Percentiles rank a stretch among this genome's conserved stretches.
Conservation (phyloP, 2,888 invertebrate genomes). For the Ischnura elegans region DNA sequence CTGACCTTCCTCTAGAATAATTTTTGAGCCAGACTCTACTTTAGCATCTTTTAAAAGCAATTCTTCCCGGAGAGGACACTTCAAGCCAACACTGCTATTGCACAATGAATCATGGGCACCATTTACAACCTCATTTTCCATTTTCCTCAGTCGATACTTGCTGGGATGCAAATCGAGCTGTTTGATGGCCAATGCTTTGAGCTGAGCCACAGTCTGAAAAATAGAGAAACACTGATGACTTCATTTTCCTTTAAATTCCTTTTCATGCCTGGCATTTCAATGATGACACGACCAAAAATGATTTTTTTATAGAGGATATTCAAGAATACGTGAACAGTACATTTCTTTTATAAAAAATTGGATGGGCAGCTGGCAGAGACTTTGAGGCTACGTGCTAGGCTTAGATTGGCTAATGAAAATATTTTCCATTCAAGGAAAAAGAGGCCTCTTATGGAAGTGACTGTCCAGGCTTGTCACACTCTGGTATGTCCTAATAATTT, state of each 20-base stretch:
- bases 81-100: not conserved
- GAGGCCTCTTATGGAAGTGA: too few species aligned
- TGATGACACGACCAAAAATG: too few species aligned
- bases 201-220: conserved; percentile 34
- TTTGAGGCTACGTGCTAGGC: too few species aligned
- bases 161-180: conserved; percentile 12
- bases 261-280: too few species aligned
- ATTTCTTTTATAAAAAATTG: too few species aligned
- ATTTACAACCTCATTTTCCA: not conserved
- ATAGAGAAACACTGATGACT: not conserved
- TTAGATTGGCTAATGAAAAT: too few species aligned
- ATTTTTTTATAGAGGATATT: too few species aligned
- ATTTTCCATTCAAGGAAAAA: too few species aligned
- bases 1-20: conserved; percentile 42
- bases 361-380: too few species aligned
- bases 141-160: conserved; percentile 44
- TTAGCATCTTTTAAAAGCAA: conserved; percentile 27
- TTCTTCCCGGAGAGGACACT: conserved; percentile 40
- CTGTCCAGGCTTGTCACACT: too few species aligned
- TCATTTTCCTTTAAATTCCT: not conserved
- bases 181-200: conserved; percentile 33
- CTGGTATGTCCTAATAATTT: too few species aligned
- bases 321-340: too few species aligned
- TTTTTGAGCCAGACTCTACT: conserved; percentile 26
- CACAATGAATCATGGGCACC: not conserved